These are phyloP conservation scores for Cyclargus thomasi DNA, from an alignment of 1,140 invertebrate species.

Conservation along the genomic window DNA sequence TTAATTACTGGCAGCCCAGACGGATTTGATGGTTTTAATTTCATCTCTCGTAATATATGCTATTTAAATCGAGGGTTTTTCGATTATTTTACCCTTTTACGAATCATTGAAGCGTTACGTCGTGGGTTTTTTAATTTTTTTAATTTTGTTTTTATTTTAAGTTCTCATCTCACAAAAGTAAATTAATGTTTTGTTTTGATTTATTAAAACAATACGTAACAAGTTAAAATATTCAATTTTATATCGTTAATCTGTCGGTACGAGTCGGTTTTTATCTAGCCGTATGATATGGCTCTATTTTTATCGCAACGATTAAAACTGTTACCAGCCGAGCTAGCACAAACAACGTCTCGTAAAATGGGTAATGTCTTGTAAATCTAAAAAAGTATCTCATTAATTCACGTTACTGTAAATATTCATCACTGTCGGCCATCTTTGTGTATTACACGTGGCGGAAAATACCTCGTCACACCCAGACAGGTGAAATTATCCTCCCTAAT, in stretches of 20 bases:
- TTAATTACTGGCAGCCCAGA: too few species aligned
- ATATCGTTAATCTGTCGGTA: background rate
- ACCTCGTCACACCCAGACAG: background rate
- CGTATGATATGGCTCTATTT: background rate
- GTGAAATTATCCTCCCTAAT: background rate
- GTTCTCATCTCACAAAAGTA: too few species aligned
- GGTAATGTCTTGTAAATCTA: constrained; percentile 1
- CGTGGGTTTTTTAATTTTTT: too few species aligned
- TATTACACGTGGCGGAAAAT: background rate
- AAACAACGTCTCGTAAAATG: constrained; percentile 1
- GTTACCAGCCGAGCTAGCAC: background rate
- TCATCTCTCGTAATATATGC: too few species aligned
- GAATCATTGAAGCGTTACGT: too few species aligned
- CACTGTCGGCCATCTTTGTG: background rate
- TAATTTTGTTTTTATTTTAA: too few species aligned
- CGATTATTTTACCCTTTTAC: too few species aligned
- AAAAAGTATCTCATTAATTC: background rate
- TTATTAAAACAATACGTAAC: too few species aligned
- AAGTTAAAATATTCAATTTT: background rate
- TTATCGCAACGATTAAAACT: background rate
- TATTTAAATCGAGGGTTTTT: too few species aligned
- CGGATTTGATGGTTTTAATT: too few species aligned
- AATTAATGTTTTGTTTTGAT: too few species aligned
- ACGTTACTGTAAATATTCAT: constrained; percentile 3
- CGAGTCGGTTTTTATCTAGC: background rate